Conservation (phyloP, 2,888 invertebrate species). For the Holacanthella duospinosa region DNA sequence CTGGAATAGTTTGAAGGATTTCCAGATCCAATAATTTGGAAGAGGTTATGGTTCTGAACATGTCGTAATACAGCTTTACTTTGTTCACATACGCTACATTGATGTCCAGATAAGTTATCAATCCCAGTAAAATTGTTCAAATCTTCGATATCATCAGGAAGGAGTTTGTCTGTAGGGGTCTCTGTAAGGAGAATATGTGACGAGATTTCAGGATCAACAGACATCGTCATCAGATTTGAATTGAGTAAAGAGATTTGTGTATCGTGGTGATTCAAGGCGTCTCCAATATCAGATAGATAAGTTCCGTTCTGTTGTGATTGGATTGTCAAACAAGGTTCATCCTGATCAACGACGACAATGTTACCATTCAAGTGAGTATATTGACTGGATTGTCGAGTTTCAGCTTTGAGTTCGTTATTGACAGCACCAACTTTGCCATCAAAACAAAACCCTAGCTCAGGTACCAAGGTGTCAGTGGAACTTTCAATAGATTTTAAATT, state of each 20-base stretch:
- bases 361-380: too few species aligned
- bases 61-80: not conserved
- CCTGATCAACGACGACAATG: not conserved
- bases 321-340: not conserved
- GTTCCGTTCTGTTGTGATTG: not conserved
- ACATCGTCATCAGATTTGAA: not conserved
- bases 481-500: constrained; percentile 43
- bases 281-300: not conserved
- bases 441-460: constrained; percentile 26
- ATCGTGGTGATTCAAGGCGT: not conserved
- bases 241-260: not conserved
- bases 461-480: constrained; percentile 49
- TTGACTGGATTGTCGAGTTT: constrained; percentile 15
- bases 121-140: not conserved
- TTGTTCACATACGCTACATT: not conserved
- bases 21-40: not conserved
- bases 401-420: constrained; percentile 7
- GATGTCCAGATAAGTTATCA: not conserved
- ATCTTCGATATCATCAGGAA: not conserved
- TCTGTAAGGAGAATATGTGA: not conserved
- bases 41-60: not conserved
- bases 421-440: constrained; percentile 7
- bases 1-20: constrained; percentile 5
- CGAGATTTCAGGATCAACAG: not conserved
- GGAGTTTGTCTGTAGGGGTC: not conserved